Percentiles rank a stretch among this genome's conserved stretches.
These are phyloP conservation scores for Fistularia tabacaria DNA, from an alignment of 2,797 vertebrate species.

Conservation along the genomic window DNA sequence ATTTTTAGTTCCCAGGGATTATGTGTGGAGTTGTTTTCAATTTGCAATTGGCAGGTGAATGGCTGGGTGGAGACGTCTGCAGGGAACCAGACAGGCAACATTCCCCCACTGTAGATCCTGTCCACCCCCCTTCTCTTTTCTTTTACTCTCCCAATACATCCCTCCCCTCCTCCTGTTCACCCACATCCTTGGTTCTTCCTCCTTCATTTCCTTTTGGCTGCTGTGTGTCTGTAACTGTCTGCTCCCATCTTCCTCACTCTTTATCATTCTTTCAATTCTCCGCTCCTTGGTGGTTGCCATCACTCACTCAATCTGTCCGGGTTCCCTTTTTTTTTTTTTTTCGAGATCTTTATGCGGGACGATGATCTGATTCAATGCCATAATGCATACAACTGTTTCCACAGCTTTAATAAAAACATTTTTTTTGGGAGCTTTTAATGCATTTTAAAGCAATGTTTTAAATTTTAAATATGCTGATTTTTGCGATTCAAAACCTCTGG, in stretches of 20 bases:
- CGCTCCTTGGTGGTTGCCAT: conserved; percentile 9
- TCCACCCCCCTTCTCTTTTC: conserved; percentile 1
- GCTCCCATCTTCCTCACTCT: conserved; percentile 18
- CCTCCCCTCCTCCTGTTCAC: conserved; percentile 3
- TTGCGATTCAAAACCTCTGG: too few species aligned
- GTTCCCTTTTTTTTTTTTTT: conserved; percentile 7
- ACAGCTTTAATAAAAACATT: too few species aligned
- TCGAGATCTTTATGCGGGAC: neutral
- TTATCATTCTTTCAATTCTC: conserved; percentile 14
- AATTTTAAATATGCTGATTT: too few species aligned
- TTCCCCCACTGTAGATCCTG: conserved; percentile 30
- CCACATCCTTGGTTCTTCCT: conserved; percentile 25
- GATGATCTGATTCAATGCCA: too few species aligned
- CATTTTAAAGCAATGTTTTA: too few species aligned
- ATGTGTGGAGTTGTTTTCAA: conserved; percentile 72
- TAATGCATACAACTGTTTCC: too few species aligned
- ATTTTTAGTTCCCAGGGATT: conserved; percentile 75
- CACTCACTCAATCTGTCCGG: conserved; percentile 3
- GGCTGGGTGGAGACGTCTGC: conserved; percentile 52
- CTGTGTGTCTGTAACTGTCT: conserved; percentile 10
- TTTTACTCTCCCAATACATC: conserved; percentile 9
- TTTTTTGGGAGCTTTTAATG: too few species aligned
- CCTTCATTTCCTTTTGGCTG: conserved; percentile 38
- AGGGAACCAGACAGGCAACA: conserved; percentile 48
- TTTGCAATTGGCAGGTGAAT: conserved; percentile 72